Conservation (phyloP, 1,140 invertebrate species). For the Megalopta genalis region DNA sequence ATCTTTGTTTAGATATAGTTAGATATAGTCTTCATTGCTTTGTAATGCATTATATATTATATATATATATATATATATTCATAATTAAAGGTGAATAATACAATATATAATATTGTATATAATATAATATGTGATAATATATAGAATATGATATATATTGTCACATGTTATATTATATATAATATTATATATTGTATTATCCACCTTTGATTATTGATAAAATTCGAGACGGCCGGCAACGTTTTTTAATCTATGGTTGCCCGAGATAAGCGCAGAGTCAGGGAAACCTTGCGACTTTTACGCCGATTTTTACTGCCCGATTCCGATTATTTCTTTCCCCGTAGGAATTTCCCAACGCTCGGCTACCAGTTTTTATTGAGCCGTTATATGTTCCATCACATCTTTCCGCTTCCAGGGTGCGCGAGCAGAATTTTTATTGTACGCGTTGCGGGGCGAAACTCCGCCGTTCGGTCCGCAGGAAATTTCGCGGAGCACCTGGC, state of each 20-base stretch:
- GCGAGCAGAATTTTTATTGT: not conserved
- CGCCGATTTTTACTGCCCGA: not conserved
- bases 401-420: not conserved
- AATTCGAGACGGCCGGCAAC: conserved; percentile 16
- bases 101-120: no score
- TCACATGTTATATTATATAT: no score
- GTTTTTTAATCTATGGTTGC: conserved; percentile 27
- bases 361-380: not conserved
- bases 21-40: no score
- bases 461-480: no score
- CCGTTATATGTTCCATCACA: not conserved
- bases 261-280: not conserved
- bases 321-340: conserved; percentile 12
- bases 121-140: no score
- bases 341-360: not conserved
- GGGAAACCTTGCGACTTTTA: conserved; percentile 24
- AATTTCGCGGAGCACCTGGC: no score
- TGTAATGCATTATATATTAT: no score
- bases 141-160: no score
- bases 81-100: no score
- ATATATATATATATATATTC: no score
- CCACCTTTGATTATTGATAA: not conserved
- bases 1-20: no score
- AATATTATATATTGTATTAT: not conserved
- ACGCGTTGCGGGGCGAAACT: no score